Evolutionary conservation across 1,140 invertebrate genomes (phyloP).

Genomic region (Orius insidiosus): DNA sequence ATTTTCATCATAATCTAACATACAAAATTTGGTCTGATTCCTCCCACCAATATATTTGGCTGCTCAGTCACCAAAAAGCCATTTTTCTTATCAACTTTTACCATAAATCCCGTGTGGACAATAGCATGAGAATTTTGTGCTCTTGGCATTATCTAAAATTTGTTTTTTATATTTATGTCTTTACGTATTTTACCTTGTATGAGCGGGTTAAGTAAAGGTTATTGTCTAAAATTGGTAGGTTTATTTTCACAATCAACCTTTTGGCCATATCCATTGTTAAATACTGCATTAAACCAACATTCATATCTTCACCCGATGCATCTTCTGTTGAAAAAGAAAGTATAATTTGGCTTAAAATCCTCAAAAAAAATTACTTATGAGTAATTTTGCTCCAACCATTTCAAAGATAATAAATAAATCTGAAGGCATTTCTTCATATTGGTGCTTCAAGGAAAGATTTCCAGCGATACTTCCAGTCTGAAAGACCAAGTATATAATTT

Average conservation of each 20-base stretch:
- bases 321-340: conserved; percentile 1
- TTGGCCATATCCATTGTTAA: conserved; percentile 38
- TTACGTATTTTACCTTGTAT: neutral
- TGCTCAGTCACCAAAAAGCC: conserved; percentile 6
- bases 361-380: conserved; percentile 15
- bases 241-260: conserved; percentile 41
- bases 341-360: neutral
- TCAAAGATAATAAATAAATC: conserved; percentile 57
- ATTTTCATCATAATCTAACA: neutral
- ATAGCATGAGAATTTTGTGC: conserved; percentile 19
- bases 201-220: conserved; percentile 13
- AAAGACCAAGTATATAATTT: neutral
- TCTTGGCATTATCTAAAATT: neutral
- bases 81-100: conserved; percentile 39
- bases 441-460: conserved; percentile 60
- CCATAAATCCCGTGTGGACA: conserved; percentile 37
- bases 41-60: conserved; percentile 7
- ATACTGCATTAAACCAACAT: conserved; percentile 33
- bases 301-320: conserved; percentile 12
- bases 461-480: conserved; percentile 57
- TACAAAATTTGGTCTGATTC: conserved; percentile 1
- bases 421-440: conserved; percentile 50
- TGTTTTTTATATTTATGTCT: neutral
- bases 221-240: conserved; percentile 30
- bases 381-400: conserved; percentile 22